These are phyloP conservation scores for Sciurus carolinensis DNA, from an alignment of 2,797 vertebrate species.

Conservation along the genomic window DNA sequence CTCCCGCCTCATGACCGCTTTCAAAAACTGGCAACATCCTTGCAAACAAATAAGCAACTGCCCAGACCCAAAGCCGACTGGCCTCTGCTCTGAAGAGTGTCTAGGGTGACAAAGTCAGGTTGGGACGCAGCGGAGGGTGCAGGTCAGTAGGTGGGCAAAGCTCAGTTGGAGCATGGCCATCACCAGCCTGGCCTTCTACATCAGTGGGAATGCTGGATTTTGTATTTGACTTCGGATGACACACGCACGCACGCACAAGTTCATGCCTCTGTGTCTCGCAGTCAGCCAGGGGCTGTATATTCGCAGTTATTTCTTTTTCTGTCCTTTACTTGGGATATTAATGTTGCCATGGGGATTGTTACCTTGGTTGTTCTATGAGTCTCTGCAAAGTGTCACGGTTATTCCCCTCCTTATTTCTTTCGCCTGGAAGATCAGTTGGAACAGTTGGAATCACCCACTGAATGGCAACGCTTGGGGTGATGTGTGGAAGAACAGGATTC, in stretches of 20 bases:
- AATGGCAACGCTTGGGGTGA: neutral
- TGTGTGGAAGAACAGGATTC: no score
- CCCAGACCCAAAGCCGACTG: neutral
- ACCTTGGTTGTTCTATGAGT: slow-evolving; percentile 45
- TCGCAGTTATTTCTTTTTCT: neutral
- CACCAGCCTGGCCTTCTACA: neutral
- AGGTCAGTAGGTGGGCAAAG: neutral
- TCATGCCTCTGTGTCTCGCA: neutral
- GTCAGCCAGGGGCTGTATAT: neutral
- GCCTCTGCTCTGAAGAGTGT: neutral
- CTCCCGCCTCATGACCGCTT: neutral
- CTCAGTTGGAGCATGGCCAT: neutral
- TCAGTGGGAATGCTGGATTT: neutral
- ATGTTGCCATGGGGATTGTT: slow-evolving; percentile 71
- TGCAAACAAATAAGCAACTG: neutral
- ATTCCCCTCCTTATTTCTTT: slow-evolving; percentile 72
- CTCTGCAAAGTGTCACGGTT: neutral
- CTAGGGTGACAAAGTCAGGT: neutral
- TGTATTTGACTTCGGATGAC: neutral
- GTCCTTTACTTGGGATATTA: slow-evolving; percentile 46
- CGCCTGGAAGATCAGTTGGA: slow-evolving; percentile 68
- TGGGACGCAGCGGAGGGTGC: neutral
- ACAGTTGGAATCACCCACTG: neutral
- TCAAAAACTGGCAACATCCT: neutral
- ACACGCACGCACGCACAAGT: neutral